Evolutionary conservation across 1,140 invertebrate genomes (phyloP), one percentile per base, ranked within the genome.

Genomic region (Apis cerana): DNA sequence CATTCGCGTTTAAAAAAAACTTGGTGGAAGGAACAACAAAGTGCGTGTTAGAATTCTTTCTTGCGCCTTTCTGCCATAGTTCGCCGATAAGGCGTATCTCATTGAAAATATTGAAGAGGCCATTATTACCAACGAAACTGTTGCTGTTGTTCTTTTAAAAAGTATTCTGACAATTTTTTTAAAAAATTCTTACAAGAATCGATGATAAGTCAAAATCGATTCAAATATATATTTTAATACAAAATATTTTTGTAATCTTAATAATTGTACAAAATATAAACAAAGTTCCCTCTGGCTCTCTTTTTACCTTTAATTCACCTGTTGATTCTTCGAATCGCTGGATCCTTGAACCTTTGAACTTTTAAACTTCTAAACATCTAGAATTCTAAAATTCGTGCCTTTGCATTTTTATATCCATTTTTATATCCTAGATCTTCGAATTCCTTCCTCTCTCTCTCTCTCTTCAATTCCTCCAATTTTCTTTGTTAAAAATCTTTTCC

Each of bases 11-110:
- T 43, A 7, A 43, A 1, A 33, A 56, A 23, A 70, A 72, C 59
- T 64, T 21, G 59, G 43, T 70, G 54, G 56, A 72, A 80, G n/a
- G 27, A 27, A n/a, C 13, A 12, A 69, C 61, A 13, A 43, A 43
- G 5, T 19, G 43, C 27, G 8, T 21, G 23, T 10, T 64, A 33
- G 56, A 71, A 62, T 72, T 72, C 23, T 72, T 54, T 27, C 58
- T 62, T 15, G n/a, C 23, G 56, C 48, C 54, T 68, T 21, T 33
- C 48, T 15, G 52, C 13, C 21, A 50, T 27, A 9, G 27, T 56
- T 68, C 23, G 8, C 7, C 8, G 68, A 80, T 80, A 80, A 80
- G 33, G 48, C 15, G 12, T 62, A 23, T 23, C n/a, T 27, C 15
- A 17, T 2, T 10, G 48, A 43, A 54, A 62, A 61, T 61, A 62